Evolutionary conservation across 1,140 invertebrate species (phyloP).

Genomic region (Drosophila lowei): DNA sequence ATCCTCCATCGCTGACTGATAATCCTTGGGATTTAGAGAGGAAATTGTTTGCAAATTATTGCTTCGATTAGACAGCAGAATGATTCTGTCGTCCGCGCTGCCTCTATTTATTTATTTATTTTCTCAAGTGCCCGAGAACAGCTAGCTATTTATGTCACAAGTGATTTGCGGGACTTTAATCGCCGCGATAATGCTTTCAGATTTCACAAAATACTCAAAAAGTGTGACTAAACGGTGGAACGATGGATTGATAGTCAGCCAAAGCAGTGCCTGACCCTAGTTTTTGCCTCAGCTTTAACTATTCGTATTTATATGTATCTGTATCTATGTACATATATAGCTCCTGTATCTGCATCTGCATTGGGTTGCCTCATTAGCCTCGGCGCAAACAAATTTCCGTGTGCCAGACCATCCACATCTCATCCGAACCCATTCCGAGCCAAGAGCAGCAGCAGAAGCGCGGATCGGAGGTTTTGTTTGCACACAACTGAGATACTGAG

Average conservation of each 20-base stretch:
- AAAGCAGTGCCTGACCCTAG: too few relatives aligned
- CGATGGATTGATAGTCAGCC: too few relatives aligned
- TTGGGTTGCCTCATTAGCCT: conserved; percentile 71
- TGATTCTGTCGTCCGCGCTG: too few relatives aligned
- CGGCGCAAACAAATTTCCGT: conserved; percentile 69
- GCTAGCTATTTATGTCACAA: background rate
- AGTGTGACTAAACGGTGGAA: background rate
- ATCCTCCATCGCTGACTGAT: conserved; percentile 11
- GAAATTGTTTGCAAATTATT: conserved; percentile 72
- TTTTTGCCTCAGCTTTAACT: background rate
- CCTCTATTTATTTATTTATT: conserved; percentile 13
- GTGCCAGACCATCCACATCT: conserved; percentile 39
- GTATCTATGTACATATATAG: conserved; percentile 19
- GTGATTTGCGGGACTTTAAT: conserved; percentile 15
- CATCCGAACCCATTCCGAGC: conserved; percentile 11
- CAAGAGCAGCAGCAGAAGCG: conserved; percentile 23
- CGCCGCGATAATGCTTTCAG: background rate
- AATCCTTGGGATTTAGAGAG: conserved; percentile 44
- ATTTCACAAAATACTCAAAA: background rate
- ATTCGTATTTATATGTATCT: background rate
- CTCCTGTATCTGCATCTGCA: conserved; percentile 56
- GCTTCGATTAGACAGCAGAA: conserved; percentile 29
- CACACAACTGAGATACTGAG: conserved; percentile 65
- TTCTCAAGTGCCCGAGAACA: conserved; percentile 13
- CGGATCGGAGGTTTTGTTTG: conserved; percentile 48